A percentile compares a stretch with the other conserved stretches of the same genome.
These are phyloP conservation scores for Pachycephala philippinensis DNA, from an alignment of 2,113 vertebrate species.

Conservation along the genomic window DNA sequence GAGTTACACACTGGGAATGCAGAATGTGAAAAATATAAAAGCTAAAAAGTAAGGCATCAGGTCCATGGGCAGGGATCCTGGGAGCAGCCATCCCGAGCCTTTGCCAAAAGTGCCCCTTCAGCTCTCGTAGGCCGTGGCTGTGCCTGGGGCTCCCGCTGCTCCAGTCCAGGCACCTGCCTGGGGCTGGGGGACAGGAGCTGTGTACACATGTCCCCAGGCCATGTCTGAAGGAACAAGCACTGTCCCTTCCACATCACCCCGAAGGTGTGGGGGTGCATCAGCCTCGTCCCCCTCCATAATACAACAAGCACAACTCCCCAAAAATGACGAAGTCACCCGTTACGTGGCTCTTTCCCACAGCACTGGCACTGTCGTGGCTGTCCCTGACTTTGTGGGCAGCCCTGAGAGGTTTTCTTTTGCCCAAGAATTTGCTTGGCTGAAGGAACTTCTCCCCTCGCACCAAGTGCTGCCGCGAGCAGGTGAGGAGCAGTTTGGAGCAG, in stretches of 20 bases:
- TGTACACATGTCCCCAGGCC: neutral
- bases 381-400: neutral
- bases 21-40: too few species aligned
- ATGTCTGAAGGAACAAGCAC: neutral
- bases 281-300: fast-evolving
- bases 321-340: fast-evolving
- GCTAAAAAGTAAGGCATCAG: too few species aligned
- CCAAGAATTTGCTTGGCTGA: neutral
- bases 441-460: neutral
- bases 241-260: fast-evolving
- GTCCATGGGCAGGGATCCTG: neutral
- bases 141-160: neutral
- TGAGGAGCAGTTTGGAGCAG: neutral
- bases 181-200: neutral
- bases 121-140: fast-evolving
- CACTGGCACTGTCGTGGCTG: neutral
- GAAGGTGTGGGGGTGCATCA: neutral
- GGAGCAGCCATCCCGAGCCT: fast-evolving
- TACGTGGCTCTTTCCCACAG: fast-evolving
- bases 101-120: neutral
- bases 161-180: neutral
- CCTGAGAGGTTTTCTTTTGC: neutral
- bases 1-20: too few species aligned
- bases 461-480: fast-evolving
- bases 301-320: neutral